Evolutionary conservation across 2,888 invertebrate genomes (phyloP).

Genomic region (Lasioglossum vierecki): DNA sequence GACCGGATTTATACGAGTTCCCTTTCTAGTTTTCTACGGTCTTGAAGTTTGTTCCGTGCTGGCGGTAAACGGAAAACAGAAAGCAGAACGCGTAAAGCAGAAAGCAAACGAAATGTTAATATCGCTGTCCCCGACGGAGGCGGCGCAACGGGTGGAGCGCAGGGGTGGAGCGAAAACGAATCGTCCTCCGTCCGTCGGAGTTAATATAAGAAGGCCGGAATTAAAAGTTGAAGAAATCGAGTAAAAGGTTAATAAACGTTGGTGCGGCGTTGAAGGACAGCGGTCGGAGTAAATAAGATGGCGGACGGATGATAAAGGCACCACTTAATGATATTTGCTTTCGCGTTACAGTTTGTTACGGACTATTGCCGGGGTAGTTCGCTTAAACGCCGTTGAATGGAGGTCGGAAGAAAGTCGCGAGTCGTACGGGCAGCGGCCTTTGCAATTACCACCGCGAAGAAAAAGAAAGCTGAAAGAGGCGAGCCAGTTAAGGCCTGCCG

Average conservation of each 20-base stretch:
- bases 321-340: conserved; percentile 44
- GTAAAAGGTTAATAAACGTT: conserved; percentile 1
- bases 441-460: conserved; percentile 27
- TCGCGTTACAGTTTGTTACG: conserved; percentile 44
- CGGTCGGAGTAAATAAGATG: conserved; percentile 5
- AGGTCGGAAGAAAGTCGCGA: conserved; percentile 27
- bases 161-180: neutral
- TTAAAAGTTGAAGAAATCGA: conserved; percentile 24
- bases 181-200: neutral
- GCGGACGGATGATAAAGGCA: conserved; percentile 19
- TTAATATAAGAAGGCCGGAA: conserved; percentile 4
- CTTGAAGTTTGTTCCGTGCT: neutral
- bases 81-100: neutral
- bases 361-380: conserved; percentile 40
- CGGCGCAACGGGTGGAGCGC: neutral
- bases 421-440: conserved; percentile 15
- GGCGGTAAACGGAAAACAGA: neutral
- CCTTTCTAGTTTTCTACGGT: neutral
- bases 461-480: conserved; percentile 42
- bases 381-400: conserved; percentile 47
- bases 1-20: neutral
- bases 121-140: neutral
- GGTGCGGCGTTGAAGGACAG: neutral
- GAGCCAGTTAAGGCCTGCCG: conserved; percentile 32
- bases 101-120: conserved; percentile 11